Evolutionary conservation across 2,888 invertebrate genomes (phyloP), one percentile per base, ranked within the genome.

Genomic region (Drosophila antonietae): DNA sequence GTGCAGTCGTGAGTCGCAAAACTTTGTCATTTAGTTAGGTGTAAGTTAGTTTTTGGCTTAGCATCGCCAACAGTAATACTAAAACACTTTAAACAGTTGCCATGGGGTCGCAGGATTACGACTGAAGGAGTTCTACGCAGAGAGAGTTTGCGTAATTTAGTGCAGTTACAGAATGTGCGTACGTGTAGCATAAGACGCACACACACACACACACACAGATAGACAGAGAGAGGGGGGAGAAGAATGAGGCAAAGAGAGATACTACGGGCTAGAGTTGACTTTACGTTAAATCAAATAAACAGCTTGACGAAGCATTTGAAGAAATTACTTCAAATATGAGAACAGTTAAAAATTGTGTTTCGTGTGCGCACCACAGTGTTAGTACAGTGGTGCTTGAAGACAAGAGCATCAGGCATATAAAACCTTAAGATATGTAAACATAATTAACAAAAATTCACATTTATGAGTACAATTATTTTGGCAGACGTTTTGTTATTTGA

Each of bases 41-140:
- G 88, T 77, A 84, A 89, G 84, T 89, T 88, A 88, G 89, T 89
- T 89, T 88, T 89, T 89, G 78, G 89, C 85, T 84, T 84, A 88
- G 82, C 73, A 68, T 69, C 71, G 77, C 72, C 80, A 82, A 79
- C 80, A 68, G 80, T 73, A 82, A 80, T 79, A 71, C 85, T 79
- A 85, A 89, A 89, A 82, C 89, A 89, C 84, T 89, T 84, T 88
- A 84, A 84, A 79, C 80, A 85, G 81, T 71, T 81, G 67, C 68
- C 60, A 44, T 56, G 51, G 46, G 51, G 56, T 46, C 14, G 43
- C 52, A 23, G 60, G 31, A 23, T 51, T 15, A 31, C 9, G 43
- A 15, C 52, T 43, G 49, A 39, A 31, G 55, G 31, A 31, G 69
- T 15, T 53, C 18, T 20, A 43, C n/a, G 39, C n/a, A n/a, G 58